These are phyloP conservation scores for Heliconius eleuchia DNA, from an alignment of 1,140 invertebrate genomes.

Conservation along the genomic window DNA sequence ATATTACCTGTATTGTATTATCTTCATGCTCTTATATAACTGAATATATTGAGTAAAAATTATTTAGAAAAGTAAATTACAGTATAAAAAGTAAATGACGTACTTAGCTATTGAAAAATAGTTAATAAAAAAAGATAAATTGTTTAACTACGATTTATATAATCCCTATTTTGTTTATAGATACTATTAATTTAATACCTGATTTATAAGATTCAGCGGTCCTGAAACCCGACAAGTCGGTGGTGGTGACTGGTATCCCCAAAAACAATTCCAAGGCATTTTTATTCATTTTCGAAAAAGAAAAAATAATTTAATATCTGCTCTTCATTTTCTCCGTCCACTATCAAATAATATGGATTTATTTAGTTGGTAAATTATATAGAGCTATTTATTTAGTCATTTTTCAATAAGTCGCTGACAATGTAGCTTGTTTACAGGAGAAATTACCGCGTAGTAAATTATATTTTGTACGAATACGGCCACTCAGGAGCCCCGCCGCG, in stretches of 20 bases:
- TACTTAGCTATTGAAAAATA: background rate
- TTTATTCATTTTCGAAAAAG: constrained; percentile 46
- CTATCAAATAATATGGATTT: background rate
- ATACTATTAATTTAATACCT: constrained; percentile 47
- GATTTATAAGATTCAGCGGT: constrained; percentile 61
- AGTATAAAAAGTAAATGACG: background rate
- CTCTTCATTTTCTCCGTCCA: constrained; percentile 24
- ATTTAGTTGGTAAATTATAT: too few species aligned
- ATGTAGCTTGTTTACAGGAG: background rate
- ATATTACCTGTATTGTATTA: too few species aligned
- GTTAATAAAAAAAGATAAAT: background rate
- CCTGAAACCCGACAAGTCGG: constrained; percentile 69
- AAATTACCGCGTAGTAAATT: constrained; percentile 16
- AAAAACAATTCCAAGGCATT: constrained; percentile 78
- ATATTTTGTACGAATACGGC: constrained; percentile 36
- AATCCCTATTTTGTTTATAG: background rate
- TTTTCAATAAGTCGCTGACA: background rate
- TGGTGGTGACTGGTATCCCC: constrained; percentile 70
- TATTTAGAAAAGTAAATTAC: background rate
- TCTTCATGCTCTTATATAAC: background rate
- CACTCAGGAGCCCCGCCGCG: constrained; percentile 49
- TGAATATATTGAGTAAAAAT: background rate
- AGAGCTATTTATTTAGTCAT: background rate
- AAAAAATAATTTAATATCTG: constrained; percentile 21
- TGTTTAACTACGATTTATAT: background rate